phyloP scores from a whole-genome alignment of 1,140 invertebrate genomes.

The Drosophila auraria region DNA sequence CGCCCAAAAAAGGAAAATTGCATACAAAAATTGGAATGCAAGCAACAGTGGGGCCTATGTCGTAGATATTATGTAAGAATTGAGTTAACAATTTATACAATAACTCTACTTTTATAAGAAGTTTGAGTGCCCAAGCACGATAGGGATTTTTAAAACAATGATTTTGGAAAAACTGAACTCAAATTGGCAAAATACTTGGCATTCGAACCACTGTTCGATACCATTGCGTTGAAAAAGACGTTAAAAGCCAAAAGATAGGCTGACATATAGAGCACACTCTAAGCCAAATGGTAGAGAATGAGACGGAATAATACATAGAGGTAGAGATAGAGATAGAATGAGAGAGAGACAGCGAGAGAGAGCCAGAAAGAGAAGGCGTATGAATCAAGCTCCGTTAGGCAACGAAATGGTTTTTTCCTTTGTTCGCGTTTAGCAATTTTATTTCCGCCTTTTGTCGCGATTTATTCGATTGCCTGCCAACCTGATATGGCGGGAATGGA shows the following conservation, averaged over 20 bases:
- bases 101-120: background rate
- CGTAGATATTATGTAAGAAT: background rate
- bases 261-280: slow-evolving; percentile 28
- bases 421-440: slow-evolving; percentile 80
- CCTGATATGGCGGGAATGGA: slow-evolving; percentile 44
- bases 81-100: background rate
- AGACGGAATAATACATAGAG: background rate
- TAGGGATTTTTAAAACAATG: rapidly evolving
- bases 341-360: background rate
- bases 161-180: background rate
- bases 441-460: slow-evolving; percentile 80
- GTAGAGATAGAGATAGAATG: background rate
- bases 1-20: slow-evolving; percentile 46
- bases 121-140: too few relatives aligned
- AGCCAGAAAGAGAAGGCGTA: slow-evolving; percentile 11
- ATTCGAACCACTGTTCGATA: slow-evolving; percentile 47
- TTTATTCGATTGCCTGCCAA: slow-evolving; percentile 80
- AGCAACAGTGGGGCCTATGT: slow-evolving; percentile 27
- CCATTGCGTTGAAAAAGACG: slow-evolving; percentile 46
- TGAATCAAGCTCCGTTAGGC: slow-evolving; percentile 34
- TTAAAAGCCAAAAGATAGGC: slow-evolving; percentile 72
- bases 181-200: background rate
- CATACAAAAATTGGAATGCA: slow-evolving; percentile 54
- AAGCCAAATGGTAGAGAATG: slow-evolving; percentile 2
- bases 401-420: slow-evolving; percentile 58